Evolutionary conservation across 2,113 vertebrate species (phyloP), one percentile per base, ranked within the genome.

Genomic region (Silurus glanis): DNA sequence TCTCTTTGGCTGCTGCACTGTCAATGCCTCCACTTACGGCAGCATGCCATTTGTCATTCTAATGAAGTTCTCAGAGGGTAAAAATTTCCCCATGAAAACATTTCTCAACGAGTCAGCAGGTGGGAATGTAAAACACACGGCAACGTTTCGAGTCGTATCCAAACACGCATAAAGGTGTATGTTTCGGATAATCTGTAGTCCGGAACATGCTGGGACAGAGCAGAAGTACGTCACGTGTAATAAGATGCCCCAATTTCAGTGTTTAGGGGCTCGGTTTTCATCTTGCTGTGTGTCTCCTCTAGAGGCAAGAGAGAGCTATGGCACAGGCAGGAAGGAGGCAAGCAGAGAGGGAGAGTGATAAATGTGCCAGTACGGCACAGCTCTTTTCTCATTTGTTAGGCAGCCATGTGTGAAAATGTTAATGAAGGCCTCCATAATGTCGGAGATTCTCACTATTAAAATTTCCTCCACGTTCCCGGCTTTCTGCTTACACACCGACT

Each of bases 361-460:
- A 96, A 97, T 96, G 96, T 94, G 93, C 91, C 56, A 86, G 91
- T 91, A 93, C 92, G 92, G 94, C 94, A 94, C 95, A 95, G 95
- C 95, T 96, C 95, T 95, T 96, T 96, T 95, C 96, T 97, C 97
- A 96, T 97, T 96, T 96, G 96, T 95, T 95, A 96, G 96, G 93
- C 97, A 96, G 96, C 94, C 94, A 92, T 96, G 97, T 96, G 96
- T 98, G 97, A 96, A 99, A 97, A 98, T 96, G 97, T 96, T 97
- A 98, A 98, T 96, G 97, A 98, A 97, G 96, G 96, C 94, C 96
- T 95, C 95, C 94, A 95, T 95, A 95, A 97, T 95, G 96, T 92
- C 93, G 90, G 86, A 95, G 97, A 96, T 96, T 95, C 94, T 95
- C 94, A 92, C 94, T 84, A 96, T 98, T 96, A 95, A 93, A 95